These are phyloP conservation scores for Scaptomyza reducta DNA, from an alignment of 2,888 invertebrate genomes.

Conservation along the genomic window DNA sequence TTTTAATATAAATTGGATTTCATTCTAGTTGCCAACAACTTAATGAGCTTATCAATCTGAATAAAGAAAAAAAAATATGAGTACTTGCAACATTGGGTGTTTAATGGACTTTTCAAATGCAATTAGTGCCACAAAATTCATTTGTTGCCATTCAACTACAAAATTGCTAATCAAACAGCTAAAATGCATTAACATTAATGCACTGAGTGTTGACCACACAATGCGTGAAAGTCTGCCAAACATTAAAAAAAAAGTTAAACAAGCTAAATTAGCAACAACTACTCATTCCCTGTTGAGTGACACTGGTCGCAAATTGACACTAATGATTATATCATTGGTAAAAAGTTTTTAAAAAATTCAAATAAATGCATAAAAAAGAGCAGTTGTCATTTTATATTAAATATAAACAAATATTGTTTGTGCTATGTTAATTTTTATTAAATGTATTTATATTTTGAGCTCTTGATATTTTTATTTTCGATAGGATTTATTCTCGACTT, in stretches of 20 bases:
- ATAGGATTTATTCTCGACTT: background rate
- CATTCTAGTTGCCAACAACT: background rate
- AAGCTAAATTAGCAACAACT: conserved; percentile 22
- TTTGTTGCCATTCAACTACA: conserved; percentile 65
- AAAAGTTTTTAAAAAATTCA: background rate
- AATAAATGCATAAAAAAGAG: background rate
- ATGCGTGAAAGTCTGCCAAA: background rate
- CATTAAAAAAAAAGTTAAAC: background rate
- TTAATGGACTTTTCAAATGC: conserved; percentile 73
- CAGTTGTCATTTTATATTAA: too few species aligned
- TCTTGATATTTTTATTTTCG: too few species aligned
- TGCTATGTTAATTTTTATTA: too few species aligned
- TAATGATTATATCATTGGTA: background rate
- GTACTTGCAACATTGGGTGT: conserved; percentile 37
- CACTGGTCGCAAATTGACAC: background rate
- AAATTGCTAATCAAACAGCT: conserved; percentile 69
- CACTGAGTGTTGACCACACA: conserved; percentile 36
- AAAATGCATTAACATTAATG: conserved; percentile 73
- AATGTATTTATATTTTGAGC: too few species aligned
- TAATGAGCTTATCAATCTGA: conserved; percentile 51
- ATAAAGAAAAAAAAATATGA: conserved; percentile 18
- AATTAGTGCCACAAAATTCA: conserved; percentile 69
- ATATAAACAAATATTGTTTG: too few species aligned
- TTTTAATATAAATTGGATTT: background rate
- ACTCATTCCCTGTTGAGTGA: conserved; percentile 5